phyloP scores from a whole-genome alignment of 2,888 invertebrate genomes.

The Mystacides longicornis region DNA sequence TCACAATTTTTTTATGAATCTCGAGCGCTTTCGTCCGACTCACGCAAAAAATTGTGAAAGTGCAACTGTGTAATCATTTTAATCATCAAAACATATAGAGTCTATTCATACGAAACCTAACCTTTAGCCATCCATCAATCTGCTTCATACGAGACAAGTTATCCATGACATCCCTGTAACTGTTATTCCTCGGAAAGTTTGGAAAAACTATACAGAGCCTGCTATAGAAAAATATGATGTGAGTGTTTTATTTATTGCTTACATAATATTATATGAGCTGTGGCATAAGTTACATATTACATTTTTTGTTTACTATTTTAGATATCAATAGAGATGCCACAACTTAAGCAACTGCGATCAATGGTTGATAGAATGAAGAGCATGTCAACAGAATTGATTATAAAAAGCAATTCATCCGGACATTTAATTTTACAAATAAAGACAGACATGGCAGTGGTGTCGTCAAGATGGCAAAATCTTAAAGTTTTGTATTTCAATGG shows the following conservation, averaged over 20 bases:
- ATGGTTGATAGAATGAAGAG: constrained; percentile 80
- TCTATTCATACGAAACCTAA: background rate
- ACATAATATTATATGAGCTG: background rate
- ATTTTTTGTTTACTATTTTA: constrained; percentile 34
- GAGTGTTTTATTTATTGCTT: constrained; percentile 28
- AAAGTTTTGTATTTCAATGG: constrained; percentile 47
- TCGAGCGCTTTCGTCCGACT: too few species aligned
- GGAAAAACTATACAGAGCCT: constrained; percentile 71
- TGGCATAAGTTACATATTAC: background rate
- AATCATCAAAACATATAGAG: background rate
- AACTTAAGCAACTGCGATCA: constrained; percentile 66
- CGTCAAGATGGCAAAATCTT: constrained; percentile 72
- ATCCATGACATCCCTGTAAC: constrained; percentile 78
- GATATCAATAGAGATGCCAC: constrained; percentile 73
- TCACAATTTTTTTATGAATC: too few species aligned
- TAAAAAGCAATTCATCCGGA: constrained; percentile 67
- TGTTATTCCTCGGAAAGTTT: constrained; percentile 65
- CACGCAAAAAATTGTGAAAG: too few species aligned
- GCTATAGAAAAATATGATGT: constrained; percentile 68
- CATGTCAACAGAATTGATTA: constrained; percentile 61
- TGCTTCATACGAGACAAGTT: constrained; percentile 60
- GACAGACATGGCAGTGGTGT: constrained; percentile 72
- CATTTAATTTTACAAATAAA: constrained; percentile 66
- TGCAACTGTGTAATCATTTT: too few species aligned
- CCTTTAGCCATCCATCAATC: constrained; percentile 51